Percentiles rank a stretch among this genome's conserved stretches.
Conservation (phyloP, 2,113 vertebrate species). For the Opisthocomus hoazin region DNA sequence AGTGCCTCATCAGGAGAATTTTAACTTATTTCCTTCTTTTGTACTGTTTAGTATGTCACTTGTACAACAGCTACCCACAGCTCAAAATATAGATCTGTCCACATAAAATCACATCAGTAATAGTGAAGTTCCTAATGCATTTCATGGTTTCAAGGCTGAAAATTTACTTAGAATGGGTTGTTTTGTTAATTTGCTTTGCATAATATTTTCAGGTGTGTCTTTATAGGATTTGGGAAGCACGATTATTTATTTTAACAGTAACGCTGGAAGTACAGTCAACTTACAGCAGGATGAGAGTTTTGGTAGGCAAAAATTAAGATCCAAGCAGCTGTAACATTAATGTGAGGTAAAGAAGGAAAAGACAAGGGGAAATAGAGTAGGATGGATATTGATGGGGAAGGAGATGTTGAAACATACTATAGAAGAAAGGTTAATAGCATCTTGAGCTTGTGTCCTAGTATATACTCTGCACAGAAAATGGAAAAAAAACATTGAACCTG, state of each 20-base stretch:
- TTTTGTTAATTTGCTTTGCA: neutral
- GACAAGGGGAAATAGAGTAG: neutral
- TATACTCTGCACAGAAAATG: neutral
- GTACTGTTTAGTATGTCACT: neutral
- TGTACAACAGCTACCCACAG: neutral
- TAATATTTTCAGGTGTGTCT: neutral
- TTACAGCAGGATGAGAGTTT: neutral
- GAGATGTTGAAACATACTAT: neutral
- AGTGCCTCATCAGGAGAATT: neutral
- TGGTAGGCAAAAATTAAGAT: neutral
- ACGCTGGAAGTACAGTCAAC: neutral
- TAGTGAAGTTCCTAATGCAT: neutral
- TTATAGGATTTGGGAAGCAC: neutral
- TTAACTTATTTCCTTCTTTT: neutral
- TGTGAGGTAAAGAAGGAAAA: neutral
- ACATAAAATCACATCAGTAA: neutral
- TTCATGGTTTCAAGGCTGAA: neutral
- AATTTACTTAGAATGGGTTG: neutral
- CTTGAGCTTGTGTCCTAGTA: neutral
- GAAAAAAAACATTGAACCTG: neutral
- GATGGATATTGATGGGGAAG: neutral
- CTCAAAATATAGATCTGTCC: neutral
- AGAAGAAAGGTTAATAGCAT: neutral
- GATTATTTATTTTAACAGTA: neutral
- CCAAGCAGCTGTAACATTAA: neutral